Conservation (phyloP, 2,888 invertebrate species). For the Erebia epiphron region DNA sequence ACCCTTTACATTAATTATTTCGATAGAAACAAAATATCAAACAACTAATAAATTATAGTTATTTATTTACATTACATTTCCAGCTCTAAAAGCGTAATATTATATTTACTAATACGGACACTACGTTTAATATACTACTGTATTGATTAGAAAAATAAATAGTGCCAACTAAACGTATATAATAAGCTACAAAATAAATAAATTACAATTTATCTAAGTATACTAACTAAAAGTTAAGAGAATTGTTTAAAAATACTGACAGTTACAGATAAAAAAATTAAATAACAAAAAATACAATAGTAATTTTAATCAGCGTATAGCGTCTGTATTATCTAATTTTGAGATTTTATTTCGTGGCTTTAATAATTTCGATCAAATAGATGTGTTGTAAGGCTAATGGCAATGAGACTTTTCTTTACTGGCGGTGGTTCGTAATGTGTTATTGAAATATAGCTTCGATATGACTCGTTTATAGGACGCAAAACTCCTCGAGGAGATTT, state of each 20-base stretch:
- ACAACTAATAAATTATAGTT: constrained; percentile 1
- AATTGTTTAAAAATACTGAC: constrained; percentile 77
- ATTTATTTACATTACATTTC: constrained; percentile 35
- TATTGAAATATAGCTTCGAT: constrained; percentile 29
- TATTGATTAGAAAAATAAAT: constrained; percentile 62
- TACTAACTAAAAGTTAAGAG: constrained; percentile 70
- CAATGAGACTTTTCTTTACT: constrained; percentile 6
- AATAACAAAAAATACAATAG: constrained; percentile 37
- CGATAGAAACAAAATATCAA: constrained; percentile 14
- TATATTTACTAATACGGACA: constrained; percentile 52
- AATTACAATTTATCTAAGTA: constrained; percentile 78
- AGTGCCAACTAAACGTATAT: constrained; percentile 62
- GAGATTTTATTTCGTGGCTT: not conserved
- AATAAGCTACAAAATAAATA: constrained; percentile 74
- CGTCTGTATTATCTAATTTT: constrained; percentile 8
- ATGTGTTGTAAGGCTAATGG: not conserved
- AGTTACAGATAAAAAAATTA: constrained; percentile 51
- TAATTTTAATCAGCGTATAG: not conserved
- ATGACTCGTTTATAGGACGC: constrained; percentile 62
- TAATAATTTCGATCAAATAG: constrained; percentile 7
- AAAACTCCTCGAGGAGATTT: constrained; percentile 87
- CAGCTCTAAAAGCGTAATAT: constrained; percentile 25
- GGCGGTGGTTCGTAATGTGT: constrained; percentile 38
- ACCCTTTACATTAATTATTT: constrained; percentile 25
- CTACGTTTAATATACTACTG: constrained; percentile 64